Conservation (phyloP, 2,797 vertebrate species). For the Syncerus caffer region DNA sequence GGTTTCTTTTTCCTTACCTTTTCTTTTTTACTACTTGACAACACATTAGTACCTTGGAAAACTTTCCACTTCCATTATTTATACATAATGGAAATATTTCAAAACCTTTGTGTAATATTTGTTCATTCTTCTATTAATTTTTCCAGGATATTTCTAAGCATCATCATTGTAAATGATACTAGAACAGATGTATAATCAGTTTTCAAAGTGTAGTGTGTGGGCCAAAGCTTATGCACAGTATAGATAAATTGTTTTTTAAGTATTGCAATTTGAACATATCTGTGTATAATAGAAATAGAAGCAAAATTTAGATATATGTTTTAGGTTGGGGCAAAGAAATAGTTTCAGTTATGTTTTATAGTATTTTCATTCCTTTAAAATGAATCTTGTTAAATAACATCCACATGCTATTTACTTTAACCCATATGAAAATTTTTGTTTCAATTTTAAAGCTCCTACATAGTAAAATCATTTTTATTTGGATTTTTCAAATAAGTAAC, state of each 20-base stretch:
- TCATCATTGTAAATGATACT: neutral
- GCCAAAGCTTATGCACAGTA: neutral
- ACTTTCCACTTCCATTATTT: neutral
- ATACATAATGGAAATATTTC: neutral
- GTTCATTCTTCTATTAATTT: neutral
- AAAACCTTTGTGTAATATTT: neutral
- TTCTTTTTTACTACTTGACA: neutral
- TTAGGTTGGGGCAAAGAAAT: neutral
- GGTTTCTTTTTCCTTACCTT: neutral
- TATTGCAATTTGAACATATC: neutral
- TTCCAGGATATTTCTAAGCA: neutral
- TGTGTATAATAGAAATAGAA: neutral
- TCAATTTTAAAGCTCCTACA: neutral
- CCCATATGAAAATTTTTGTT: neutral
- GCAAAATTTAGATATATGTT: neutral
- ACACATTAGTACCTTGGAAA: neutral
- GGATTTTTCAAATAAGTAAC: neutral
- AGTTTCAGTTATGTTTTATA: neutral
- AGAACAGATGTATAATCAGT: neutral
- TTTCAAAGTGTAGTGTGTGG: neutral
- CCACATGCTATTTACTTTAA: neutral
- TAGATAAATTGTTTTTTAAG: neutral
- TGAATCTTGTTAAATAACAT: neutral
- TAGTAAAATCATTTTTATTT: constrained; percentile 8
- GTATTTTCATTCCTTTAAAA: neutral